Base-by-base conservation (phyloP, 1,140 invertebrate genomes). In the Euborellia annulipes region DNA sequence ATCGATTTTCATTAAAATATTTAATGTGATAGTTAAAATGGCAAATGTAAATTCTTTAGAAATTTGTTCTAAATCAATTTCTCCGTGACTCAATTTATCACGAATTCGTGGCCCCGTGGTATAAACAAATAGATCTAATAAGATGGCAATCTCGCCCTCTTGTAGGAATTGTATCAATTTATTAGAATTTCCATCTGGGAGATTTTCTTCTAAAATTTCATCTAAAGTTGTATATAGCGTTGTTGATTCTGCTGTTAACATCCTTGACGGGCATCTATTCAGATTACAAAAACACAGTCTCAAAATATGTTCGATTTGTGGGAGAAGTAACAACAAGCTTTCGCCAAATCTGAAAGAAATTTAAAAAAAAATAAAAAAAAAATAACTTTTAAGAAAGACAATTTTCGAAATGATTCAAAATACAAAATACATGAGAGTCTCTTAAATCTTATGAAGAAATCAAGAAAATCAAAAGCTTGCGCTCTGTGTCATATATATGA, bases 201-300 rank as follows among this genome's bases (percentile, higher is more conserved):
- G n/a, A 43, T 36, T 32, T 32, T 41, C 27, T 36, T 22, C 46
- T 27, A 51, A 16, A 34, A 51, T 51, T 43, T 51, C 50, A 36
- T 48, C 46, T 22, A 51, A 34, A 30, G 50, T 51, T 40, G 50
- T 51, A 34, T 51, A 51, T 13, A 51, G 36, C n/a, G 22, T 13
- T 7, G 46, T 43, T 19, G 50, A 48, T 42, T 51, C 46, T 40
- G 50, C 50, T 14, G 50, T 51, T 4, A 51, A 39, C 18, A 45
- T 11, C 34, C 47, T 41, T n/a, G 36, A 11, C 18, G 47, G 40
- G 34, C 50, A 51, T 16, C 42, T 23, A 32, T 51, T 51, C 14
- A 42, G n/a, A 17, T 37, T 23, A 16, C 50, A 51, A 22, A 41
- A 51, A 2, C 48, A 9, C 6, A 37, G 16, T 16, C 50, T 27